Conservation (phyloP, 37 sponge, comb jelly and placozoan species). For the Mnemiopsis leidyi region DNA sequence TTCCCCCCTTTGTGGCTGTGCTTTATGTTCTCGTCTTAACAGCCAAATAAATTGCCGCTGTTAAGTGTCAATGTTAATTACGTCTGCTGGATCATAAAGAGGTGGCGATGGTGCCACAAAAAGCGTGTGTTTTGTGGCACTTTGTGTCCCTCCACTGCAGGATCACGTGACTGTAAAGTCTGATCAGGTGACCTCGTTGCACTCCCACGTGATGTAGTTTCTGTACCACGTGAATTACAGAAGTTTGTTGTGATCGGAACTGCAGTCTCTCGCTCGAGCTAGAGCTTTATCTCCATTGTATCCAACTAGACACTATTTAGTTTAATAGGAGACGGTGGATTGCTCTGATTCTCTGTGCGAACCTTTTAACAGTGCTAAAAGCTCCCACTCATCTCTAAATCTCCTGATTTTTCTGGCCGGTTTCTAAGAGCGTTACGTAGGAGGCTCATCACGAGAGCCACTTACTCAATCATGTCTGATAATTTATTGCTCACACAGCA, state of each 20-base stretch:
- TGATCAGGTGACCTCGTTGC: background rate
- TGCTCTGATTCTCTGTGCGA: background rate
- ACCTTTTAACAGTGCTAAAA: background rate
- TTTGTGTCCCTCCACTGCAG: background rate
- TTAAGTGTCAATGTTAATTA: background rate
- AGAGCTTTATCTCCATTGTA: background rate
- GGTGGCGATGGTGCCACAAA: background rate
- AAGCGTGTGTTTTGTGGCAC: background rate
- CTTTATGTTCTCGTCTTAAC: background rate
- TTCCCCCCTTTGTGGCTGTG: background rate
- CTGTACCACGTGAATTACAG: too few species aligned
- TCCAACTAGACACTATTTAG: background rate
- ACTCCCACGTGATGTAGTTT: too few species aligned
- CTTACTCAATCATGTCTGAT: too few species aligned
- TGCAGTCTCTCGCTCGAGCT: background rate
- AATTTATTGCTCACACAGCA: too few species aligned
- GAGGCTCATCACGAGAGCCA: too few species aligned
- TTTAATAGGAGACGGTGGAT: background rate
- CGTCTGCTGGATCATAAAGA: background rate
- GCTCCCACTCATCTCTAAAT: background rate
- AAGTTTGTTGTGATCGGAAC: too few species aligned
- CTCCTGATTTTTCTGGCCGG: too few species aligned
- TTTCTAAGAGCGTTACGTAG: too few species aligned
- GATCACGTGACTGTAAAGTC: background rate
- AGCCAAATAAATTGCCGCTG: background rate